These are phyloP conservation scores for Alligator sinensis DNA, from an alignment of 2,113 vertebrate species.

Conservation along the genomic window DNA sequence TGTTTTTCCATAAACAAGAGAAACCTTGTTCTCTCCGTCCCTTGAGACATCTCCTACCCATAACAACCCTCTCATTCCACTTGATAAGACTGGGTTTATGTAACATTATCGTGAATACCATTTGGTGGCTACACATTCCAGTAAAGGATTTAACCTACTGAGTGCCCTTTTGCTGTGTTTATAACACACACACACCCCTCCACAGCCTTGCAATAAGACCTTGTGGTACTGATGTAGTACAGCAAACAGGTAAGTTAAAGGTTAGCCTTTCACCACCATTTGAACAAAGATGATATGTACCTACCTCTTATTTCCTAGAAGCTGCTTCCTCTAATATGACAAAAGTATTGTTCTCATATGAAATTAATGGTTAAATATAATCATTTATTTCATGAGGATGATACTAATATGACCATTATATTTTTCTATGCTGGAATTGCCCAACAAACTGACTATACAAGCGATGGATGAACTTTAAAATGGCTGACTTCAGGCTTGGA, in stretches of 20 bases:
- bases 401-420: neutral
- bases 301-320: neutral
- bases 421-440: neutral
- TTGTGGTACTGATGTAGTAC: neutral
- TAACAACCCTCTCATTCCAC: neutral
- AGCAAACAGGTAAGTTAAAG: neutral
- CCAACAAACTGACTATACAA: neutral
- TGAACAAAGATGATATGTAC: neutral
- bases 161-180: neutral
- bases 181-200: neutral
- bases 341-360: neutral
- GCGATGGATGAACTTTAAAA: neutral
- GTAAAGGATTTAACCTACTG: neutral
- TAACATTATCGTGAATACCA: accelerated
- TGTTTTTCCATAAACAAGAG: neutral
- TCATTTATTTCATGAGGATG: neutral
- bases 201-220: accelerated
- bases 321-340: neutral
- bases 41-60: neutral
- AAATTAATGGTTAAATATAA: neutral
- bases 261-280: neutral
- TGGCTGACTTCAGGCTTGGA: neutral
- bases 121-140: neutral
- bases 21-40: neutral
- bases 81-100: neutral